These are phyloP conservation scores for Hipposideros larvatus DNA, from an alignment of 2,797 vertebrate species.

Conservation along the genomic window DNA sequence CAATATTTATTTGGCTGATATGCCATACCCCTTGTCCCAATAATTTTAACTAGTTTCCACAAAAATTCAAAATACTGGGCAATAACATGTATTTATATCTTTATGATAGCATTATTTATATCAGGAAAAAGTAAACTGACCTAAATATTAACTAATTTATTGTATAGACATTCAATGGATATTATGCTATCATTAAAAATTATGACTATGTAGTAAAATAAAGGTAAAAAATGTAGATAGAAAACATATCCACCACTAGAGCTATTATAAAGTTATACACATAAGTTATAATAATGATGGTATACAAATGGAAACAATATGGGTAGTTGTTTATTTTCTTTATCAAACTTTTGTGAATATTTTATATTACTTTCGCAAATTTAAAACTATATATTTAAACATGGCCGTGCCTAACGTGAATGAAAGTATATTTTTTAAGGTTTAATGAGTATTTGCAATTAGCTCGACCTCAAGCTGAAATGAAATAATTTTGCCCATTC, in stretches of 20 bases:
- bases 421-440: neutral
- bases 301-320: neutral
- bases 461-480: conserved; percentile 45
- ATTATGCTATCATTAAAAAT: neutral
- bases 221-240: neutral
- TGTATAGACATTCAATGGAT: neutral
- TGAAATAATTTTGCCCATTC: conserved; percentile 25
- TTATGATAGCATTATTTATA: neutral
- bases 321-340: neutral
- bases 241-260: neutral
- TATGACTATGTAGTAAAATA: neutral
- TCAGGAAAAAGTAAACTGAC: neutral
- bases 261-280: neutral
- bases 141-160: conserved; percentile 25
- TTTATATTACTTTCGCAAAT: conserved; percentile 4
- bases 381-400: neutral
- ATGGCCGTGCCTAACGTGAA: neutral
- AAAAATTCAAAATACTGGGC: conserved; percentile 42
- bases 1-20: conserved; percentile 5
- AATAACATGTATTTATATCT: neutral
- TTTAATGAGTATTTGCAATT: neutral
- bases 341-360: neutral
- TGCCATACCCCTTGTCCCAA: neutral
- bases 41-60: conserved; percentile 1
- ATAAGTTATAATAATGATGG: neutral